Conservation (phyloP, 1,140 invertebrate species). For the Manduca sexta region DNA sequence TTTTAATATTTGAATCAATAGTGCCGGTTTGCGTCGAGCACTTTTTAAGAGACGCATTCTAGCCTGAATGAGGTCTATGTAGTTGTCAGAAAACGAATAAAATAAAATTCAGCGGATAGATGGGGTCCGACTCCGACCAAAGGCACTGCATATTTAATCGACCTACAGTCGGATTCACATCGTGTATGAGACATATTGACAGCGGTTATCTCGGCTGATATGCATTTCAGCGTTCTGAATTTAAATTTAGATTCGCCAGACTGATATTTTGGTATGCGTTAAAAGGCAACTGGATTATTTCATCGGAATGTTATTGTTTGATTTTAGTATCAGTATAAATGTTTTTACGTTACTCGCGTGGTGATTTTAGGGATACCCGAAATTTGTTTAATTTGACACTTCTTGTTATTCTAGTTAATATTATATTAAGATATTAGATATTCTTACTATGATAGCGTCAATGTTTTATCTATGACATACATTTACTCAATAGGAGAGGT, state of each 20-base stretch:
- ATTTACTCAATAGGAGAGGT: too few species aligned
- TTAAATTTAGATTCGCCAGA: constrained; percentile 10
- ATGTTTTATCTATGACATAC: too few species aligned
- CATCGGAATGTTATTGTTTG: too few species aligned
- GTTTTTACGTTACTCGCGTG: too few species aligned
- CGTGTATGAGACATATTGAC: constrained; percentile 17
- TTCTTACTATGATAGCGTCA: too few species aligned
- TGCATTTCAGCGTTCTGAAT: constrained; percentile 10
- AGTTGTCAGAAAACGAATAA: constrained; percentile 7
- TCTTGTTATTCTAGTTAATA: too few species aligned
- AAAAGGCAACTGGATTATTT: too few species aligned
- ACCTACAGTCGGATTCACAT: constrained; percentile 3
- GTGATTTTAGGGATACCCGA: too few species aligned
- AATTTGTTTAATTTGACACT: too few species aligned
- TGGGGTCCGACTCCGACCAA: constrained; percentile 8
- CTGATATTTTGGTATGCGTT: background rate
- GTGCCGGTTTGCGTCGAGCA: background rate
- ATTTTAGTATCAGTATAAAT: too few species aligned
- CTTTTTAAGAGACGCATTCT: background rate
- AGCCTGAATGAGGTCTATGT: background rate
- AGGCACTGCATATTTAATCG: constrained; percentile 15
- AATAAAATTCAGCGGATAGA: constrained; percentile 13
- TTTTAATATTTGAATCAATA: background rate
- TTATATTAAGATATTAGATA: too few species aligned
- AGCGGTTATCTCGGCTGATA: constrained; percentile 15